Conservation (phyloP, 2,797 vertebrate species). For the Chrosomus eos region DNA sequence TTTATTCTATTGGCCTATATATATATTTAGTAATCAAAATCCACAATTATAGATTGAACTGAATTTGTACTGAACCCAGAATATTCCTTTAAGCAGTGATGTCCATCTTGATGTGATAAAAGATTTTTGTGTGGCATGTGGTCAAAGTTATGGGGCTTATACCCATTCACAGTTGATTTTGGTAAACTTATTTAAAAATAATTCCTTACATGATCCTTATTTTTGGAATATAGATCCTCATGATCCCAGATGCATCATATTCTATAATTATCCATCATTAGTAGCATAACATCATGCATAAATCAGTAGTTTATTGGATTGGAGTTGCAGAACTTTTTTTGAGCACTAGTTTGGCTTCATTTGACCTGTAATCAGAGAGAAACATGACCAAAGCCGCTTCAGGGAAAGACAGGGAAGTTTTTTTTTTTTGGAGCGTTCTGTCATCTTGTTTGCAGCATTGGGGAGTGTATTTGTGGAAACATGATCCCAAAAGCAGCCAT, state of each 20-base stretch:
- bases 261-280: slow-evolving; percentile 34
- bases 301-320: slow-evolving; percentile 12
- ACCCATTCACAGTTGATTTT: not conserved
- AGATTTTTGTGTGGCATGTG: not conserved
- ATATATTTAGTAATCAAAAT: too few relatives aligned
- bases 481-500: slow-evolving; percentile 55
- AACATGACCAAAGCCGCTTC: slow-evolving; percentile 45
- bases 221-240: slow-evolving; percentile 9
- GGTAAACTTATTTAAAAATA: not conserved
- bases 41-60: too few relatives aligned
- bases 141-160: not conserved
- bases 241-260: slow-evolving; percentile 21
- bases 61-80: not conserved
- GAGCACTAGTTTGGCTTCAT: slow-evolving; percentile 32
- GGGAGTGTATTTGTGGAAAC: slow-evolving; percentile 55
- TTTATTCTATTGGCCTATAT: too few relatives aligned
- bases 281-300: slow-evolving; percentile 16
- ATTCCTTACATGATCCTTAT: slow-evolving; percentile 25
- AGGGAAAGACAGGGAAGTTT: slow-evolving; percentile 23
- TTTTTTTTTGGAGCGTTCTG: slow-evolving; percentile 21
- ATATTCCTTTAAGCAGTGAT: not conserved
- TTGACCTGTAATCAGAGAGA: slow-evolving; percentile 56
- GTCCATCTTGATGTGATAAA: not conserved
- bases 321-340: slow-evolving; percentile 3
- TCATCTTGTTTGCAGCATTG: slow-evolving; percentile 34